Conservation (phyloP, 2,797 vertebrate species). For the Paratrypauchen microcephalus region DNA sequence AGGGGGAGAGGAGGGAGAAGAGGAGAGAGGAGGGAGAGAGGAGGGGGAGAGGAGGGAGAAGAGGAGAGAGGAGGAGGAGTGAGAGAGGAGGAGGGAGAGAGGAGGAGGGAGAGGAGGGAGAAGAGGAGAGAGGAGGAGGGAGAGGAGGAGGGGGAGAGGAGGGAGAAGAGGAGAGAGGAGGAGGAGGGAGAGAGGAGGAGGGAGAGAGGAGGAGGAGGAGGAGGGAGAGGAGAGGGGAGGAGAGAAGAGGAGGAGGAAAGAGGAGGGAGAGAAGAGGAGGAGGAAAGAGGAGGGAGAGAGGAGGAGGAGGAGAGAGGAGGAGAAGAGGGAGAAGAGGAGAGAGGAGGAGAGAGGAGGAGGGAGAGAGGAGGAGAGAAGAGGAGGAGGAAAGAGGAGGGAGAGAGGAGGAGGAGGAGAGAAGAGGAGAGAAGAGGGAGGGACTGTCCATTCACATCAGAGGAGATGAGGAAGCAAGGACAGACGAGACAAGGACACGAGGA, state of each 20-base stretch:
- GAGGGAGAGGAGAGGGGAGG: too few species aligned
- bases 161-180: too few species aligned
- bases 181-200: not conserved
- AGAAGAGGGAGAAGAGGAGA: too few species aligned
- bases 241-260: too few species aligned
- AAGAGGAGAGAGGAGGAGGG: too few species aligned
- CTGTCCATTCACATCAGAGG: not conserved
- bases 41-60: too few species aligned
- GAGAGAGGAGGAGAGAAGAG: too few species aligned
- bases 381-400: not conserved
- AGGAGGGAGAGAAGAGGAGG: too few species aligned
- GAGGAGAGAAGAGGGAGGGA: not conserved
- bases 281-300: not conserved
- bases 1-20: not conserved
- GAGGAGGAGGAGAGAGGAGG: too few species aligned
- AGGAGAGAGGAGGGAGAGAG: not conserved
- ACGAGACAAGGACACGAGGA: not conserved
- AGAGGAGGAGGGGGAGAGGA: not conserved
- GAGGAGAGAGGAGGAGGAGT: too few species aligned
- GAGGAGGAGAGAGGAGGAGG: constrained; percentile 1
- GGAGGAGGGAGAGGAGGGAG: not conserved
- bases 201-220: too few species aligned
- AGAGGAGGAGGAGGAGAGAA: not conserved
- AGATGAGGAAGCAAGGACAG: not conserved
- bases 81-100: too few species aligned